These are phyloP conservation scores for Deroplatys truncata DNA, from an alignment of 2,888 invertebrate genomes.

Conservation along the genomic window DNA sequence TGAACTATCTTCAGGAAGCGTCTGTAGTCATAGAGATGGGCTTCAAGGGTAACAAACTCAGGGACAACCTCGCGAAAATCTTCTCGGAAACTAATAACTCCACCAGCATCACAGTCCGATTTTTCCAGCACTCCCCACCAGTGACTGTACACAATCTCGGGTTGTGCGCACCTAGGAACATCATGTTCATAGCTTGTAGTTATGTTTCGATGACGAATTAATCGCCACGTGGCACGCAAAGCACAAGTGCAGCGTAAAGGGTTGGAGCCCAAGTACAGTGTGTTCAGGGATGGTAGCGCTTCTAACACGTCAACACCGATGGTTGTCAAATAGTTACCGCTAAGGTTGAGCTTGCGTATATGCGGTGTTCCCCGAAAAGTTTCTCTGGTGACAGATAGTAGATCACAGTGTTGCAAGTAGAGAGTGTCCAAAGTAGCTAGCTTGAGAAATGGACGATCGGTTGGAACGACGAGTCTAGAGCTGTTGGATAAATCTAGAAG, in stretches of 20 bases:
- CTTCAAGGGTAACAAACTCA: background rate
- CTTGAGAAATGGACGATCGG: background rate
- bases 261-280: background rate
- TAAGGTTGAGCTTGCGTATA: background rate
- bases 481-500: background rate
- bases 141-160: background rate
- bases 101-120: background rate
- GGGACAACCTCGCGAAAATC: background rate
- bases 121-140: slow-evolving; percentile 2
- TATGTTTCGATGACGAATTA: background rate
- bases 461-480: background rate
- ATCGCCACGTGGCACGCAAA: background rate
- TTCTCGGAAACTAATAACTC: background rate
- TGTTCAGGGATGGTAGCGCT: background rate
- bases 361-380: background rate
- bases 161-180: background rate
- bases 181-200: slow-evolving; percentile 1
- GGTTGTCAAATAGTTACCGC: background rate
- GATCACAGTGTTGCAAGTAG: background rate
- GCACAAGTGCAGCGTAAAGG: background rate
- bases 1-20: background rate
- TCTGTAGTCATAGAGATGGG: background rate
- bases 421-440: background rate
- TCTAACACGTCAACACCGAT: background rate
- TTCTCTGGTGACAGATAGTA: background rate